phyloP scores from a whole-genome alignment of 2,888 invertebrate genomes.

The Troilus luridus region DNA sequence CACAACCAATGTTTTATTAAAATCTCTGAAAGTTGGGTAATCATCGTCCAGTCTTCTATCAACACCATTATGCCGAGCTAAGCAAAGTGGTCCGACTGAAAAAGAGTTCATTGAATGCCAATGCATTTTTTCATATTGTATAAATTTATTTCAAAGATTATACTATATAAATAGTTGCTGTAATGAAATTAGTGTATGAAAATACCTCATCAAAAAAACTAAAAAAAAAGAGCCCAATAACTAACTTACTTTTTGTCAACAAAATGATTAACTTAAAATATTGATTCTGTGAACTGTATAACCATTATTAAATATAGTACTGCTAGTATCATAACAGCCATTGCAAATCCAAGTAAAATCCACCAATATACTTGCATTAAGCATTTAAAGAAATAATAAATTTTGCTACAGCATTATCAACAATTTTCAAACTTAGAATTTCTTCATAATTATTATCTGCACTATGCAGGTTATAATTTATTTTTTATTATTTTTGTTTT shows the following conservation, averaged over 20 bases:
- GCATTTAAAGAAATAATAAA: not conserved
- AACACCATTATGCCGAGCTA: conserved; percentile 77
- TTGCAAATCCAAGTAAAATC: conserved; percentile 34
- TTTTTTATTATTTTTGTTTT: not conserved
- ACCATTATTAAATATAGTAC: conserved; percentile 24
- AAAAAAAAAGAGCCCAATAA: not conserved
- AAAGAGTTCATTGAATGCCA: conserved; percentile 59
- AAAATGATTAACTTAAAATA: conserved; percentile 10
- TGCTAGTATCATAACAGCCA: not conserved
- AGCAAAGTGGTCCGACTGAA: conserved; percentile 84
- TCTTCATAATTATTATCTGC: not conserved
- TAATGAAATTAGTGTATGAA: not conserved
- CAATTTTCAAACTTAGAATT: not conserved
- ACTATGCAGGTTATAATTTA: not conserved
- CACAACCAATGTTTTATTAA: conserved; percentile 82
- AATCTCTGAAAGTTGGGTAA: conserved; percentile 85
- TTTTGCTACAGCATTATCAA: conserved; percentile 10
- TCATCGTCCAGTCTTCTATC: conserved; percentile 86
- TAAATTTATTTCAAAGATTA: not conserved
- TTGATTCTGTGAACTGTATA: conserved; percentile 33
- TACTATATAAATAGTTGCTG: not conserved
- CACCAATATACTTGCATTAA: conserved; percentile 51
- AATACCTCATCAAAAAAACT: not conserved
- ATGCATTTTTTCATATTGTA: conserved; percentile 47
- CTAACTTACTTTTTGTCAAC: not conserved